These are phyloP conservation scores for Rhizomys pruinosus DNA, from an alignment of 2,113 vertebrate genomes.

Conservation along the genomic window DNA sequence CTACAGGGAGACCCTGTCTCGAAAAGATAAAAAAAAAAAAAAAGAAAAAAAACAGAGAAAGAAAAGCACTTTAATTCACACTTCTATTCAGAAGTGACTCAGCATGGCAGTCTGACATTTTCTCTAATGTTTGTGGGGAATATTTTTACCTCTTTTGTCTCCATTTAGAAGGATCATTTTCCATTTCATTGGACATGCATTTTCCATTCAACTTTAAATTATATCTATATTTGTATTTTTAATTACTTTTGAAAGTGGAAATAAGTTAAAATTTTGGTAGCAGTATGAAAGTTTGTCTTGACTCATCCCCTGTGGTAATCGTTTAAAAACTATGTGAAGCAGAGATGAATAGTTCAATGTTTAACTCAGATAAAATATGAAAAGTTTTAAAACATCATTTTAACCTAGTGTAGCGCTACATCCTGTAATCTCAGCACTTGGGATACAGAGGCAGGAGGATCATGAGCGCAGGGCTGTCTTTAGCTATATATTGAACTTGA, in stretches of 20 bases:
- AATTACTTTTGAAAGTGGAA: neutral
- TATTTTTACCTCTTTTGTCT: neutral
- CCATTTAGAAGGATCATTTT: neutral
- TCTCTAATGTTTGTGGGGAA: conserved; percentile 48
- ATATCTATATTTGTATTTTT: neutral
- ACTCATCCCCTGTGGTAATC: neutral
- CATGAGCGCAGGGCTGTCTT: neutral
- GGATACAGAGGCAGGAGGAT: neutral
- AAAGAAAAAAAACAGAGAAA: too few relatives aligned
- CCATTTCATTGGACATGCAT: neutral
- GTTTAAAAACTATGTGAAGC: neutral
- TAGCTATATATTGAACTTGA: neutral
- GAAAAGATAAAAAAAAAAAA: too few relatives aligned
- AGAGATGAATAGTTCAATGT: neutral
- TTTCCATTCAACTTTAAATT: conserved; percentile 33
- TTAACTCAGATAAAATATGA: conserved; percentile 27
- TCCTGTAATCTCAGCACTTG: neutral
- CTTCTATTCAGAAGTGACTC: conserved; percentile 71
- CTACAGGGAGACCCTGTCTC: too few relatives aligned
- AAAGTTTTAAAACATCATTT: neutral
- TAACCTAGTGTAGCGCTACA: neutral
- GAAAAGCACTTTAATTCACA: neutral
- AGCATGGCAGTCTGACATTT: neutral
- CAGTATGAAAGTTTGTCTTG: neutral
- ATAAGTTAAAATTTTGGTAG: neutral